Conservation (phyloP, 1,140 invertebrate species). For the Drosophila ananassae region DNA sequence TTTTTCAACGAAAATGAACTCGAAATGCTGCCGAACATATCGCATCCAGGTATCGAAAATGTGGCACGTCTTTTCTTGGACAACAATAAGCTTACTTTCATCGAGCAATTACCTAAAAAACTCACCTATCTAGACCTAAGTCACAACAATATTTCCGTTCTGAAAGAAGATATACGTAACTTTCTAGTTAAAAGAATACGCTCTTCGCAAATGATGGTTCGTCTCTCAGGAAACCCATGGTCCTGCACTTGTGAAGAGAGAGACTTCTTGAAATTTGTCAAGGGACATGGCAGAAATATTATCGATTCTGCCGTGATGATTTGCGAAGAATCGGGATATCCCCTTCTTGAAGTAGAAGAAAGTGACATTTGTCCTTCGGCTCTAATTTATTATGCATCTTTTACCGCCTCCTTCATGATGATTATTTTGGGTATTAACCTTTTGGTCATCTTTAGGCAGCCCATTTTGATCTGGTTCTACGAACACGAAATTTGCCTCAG, state of each 20-base stretch:
- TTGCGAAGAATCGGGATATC: slow-evolving; percentile 3
- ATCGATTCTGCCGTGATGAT: slow-evolving; percentile 1
- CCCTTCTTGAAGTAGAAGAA: slow-evolving; percentile 10
- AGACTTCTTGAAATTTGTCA: slow-evolving; percentile 15
- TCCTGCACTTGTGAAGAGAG: slow-evolving; percentile 14
- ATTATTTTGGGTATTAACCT: slow-evolving; percentile 13
- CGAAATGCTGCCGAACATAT: neutral
- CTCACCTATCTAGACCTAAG: slow-evolving; percentile 19
- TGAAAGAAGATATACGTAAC: neutral
- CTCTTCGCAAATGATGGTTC: neutral
- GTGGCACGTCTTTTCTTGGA: slow-evolving; percentile 5
- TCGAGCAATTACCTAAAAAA: neutral
- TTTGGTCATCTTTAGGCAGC: slow-evolving; percentile 16
- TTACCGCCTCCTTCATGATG: neutral
- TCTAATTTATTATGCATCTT: slow-evolving; percentile 5
- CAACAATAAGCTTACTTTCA: slow-evolving; percentile 3
- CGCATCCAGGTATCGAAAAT: neutral
- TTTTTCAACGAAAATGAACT: slow-evolving; percentile 13
- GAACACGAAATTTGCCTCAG: slow-evolving; percentile 27
- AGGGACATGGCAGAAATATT: slow-evolving; percentile 5
- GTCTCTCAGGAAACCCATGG: slow-evolving; percentile 18
- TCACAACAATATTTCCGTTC: slow-evolving; percentile 4
- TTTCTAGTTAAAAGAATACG: neutral
- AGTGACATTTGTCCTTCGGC: slow-evolving; percentile 20
- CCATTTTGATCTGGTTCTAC: slow-evolving; percentile 27